Evolutionary conservation across 2,113 vertebrate species (phyloP).

Genomic region (Caloenas nicobarica): DNA sequence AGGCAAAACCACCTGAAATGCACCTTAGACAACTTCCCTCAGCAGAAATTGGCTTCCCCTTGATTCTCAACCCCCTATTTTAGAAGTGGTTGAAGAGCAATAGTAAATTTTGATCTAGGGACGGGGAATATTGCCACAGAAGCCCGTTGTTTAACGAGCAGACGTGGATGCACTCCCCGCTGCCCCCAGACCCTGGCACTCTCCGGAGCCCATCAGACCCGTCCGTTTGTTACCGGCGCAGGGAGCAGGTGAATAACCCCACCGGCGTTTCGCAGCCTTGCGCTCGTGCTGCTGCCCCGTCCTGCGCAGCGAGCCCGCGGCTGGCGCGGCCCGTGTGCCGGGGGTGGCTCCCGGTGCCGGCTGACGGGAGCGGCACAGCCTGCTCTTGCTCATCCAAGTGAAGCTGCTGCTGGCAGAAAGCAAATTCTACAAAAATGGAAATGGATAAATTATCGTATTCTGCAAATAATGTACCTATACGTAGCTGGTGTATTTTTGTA

Average conservation of each 20-base stretch:
- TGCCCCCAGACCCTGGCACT: neutral
- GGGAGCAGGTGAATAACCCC: neutral
- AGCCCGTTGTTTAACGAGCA: neutral
- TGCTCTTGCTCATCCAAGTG: neutral
- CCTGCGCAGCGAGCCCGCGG: too few relatives aligned
- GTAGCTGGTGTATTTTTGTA: neutral
- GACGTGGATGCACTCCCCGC: neutral
- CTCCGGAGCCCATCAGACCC: neutral
- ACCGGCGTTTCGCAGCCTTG: neutral
- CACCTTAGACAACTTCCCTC: neutral
- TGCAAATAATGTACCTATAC: neutral
- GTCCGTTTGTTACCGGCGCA: neutral
- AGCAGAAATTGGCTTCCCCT: neutral
- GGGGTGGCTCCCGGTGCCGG: too few relatives aligned
- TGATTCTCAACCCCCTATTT: neutral
- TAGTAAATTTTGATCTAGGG: neutral
- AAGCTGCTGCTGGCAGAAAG: neutral
- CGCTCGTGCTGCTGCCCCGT: too few relatives aligned
- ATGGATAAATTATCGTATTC: fast-evolving
- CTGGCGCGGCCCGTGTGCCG: too few relatives aligned
- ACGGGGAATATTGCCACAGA: neutral
- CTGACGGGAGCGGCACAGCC: neutral
- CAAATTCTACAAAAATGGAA: neutral
- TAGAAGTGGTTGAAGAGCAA: neutral
- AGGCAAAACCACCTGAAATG: neutral